These are phyloP conservation scores for Pithys albifrons DNA, from an alignment of 2,113 vertebrate genomes.

Conservation along the genomic window DNA sequence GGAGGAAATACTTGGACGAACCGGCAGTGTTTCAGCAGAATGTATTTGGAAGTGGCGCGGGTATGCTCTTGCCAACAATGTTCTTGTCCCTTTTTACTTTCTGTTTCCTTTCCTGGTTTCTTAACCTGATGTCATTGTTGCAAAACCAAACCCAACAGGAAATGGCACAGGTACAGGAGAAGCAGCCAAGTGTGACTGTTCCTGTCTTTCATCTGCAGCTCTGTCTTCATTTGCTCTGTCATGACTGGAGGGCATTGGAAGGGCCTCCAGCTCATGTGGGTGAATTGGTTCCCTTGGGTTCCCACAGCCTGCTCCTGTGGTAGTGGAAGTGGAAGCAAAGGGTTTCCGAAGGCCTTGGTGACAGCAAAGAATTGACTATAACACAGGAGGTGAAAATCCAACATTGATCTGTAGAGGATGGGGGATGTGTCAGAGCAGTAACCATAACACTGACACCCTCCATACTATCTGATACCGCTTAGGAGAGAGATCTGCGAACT, in stretches of 20 bases:
- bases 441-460: not conserved
- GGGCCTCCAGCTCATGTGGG: not conserved
- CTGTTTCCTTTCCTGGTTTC: not conserved
- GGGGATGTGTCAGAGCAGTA: not conserved
- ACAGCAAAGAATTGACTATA: not conserved
- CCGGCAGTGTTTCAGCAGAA: not conserved
- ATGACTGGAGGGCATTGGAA: not conserved
- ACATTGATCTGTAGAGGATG: not conserved
- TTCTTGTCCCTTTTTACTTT: not conserved
- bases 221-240: not conserved
- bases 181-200: not conserved
- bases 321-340: not conserved
- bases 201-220: not conserved
- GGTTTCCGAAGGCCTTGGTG: not conserved
- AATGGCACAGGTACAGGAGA: not conserved
- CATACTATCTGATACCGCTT: not conserved
- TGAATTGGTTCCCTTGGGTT: not conserved
- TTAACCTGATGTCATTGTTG: not conserved
- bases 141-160: not conserved
- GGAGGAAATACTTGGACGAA: not conserved
- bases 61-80: rapidly evolving
- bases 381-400: not conserved
- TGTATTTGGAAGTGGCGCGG: rapidly evolving
- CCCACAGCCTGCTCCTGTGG: not conserved
- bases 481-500: not conserved